These are phyloP conservation scores for Tridacna gigas DNA, from an alignment of 2,888 invertebrate species.

Conservation along the genomic window DNA sequence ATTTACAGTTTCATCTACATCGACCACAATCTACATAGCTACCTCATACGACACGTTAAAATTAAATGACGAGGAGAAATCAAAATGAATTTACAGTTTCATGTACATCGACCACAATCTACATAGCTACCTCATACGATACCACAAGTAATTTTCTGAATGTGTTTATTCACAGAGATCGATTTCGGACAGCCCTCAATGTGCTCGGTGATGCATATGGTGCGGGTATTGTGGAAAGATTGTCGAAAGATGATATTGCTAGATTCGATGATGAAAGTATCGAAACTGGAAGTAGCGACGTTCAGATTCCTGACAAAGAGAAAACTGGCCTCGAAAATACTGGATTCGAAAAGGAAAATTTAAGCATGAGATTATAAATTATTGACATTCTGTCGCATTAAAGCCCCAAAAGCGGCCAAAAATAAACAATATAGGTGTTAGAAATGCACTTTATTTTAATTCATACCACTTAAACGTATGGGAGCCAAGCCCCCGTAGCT, in stretches of 20 bases:
- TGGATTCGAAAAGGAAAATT: background rate
- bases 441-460: no score
- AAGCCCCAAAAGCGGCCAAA: no score
- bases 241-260: slow-evolving; percentile 61
- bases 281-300: background rate
- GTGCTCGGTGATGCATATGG: slow-evolving; percentile 71
- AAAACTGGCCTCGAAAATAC: background rate
- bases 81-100: no score
- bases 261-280: slow-evolving; percentile 18
- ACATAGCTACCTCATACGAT: background rate
- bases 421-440: no score
- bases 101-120: no score
- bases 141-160: background rate
- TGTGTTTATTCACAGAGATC: slow-evolving; percentile 59
- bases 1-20: no score
- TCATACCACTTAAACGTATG: no score
- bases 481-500: no score
- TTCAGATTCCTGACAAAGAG: background rate
- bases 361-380: background rate
- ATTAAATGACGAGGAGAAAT: no score
- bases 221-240: slow-evolving; percentile 68
- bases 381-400: no score
- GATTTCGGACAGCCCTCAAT: slow-evolving; percentile 70
- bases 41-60: no score
- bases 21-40: no score